These are phyloP conservation scores for Theristicus caerulescens DNA, from an alignment of 2,113 vertebrate species.

Conservation along the genomic window DNA sequence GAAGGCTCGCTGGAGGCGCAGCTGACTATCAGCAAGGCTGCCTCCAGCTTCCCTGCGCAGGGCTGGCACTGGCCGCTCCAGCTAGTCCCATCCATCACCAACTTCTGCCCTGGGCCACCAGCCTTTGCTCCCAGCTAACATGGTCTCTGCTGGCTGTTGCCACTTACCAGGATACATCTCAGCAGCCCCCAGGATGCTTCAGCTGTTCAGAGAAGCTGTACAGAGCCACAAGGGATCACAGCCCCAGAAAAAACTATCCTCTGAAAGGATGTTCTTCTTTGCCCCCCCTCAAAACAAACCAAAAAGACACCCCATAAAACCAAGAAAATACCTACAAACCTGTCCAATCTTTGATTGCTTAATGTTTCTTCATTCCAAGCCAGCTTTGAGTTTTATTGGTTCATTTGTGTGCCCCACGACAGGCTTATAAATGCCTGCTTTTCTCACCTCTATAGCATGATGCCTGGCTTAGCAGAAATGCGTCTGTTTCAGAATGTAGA, in stretches of 20 bases:
- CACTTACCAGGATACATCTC: not conserved
- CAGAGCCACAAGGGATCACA: not conserved
- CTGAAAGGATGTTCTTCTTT: not conserved
- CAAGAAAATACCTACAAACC: not conserved
- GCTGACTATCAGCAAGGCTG: not conserved
- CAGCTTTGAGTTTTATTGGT: not conserved
- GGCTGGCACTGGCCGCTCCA: not conserved
- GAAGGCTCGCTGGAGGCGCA: accelerated
- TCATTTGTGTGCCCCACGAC: not conserved
- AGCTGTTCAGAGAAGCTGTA: not conserved
- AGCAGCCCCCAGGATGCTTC: not conserved
- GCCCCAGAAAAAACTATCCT: not conserved
- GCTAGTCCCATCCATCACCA: not conserved
- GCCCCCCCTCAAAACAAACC: not conserved
- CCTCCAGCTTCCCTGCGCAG: not conserved
- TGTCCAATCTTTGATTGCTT: not conserved
- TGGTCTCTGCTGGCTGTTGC: not conserved
- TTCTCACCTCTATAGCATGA: not conserved
- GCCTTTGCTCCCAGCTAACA: not conserved
- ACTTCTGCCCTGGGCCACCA: accelerated
- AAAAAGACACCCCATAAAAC: not conserved
- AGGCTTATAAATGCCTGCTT: not conserved
- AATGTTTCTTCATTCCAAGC: not conserved
- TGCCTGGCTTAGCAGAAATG: not conserved
- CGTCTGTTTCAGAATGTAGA: not conserved